Percentiles rank a stretch among this genome's conserved stretches.
Evolutionary conservation across 2,113 vertebrate species (phyloP).

Genomic region (Nothoprocta perdicaria): DNA sequence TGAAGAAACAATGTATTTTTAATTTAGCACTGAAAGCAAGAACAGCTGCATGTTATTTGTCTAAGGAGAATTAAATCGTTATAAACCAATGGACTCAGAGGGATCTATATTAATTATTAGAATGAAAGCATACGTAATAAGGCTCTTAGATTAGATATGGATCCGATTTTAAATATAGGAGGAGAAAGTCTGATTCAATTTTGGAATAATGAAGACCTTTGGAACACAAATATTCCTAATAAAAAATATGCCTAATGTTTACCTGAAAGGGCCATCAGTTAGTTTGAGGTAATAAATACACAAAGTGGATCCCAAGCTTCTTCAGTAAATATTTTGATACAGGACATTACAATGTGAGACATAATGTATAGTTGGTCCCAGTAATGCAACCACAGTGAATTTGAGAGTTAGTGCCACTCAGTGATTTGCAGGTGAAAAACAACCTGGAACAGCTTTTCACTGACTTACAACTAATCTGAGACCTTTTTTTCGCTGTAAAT

Average conservation of each 20-base stretch:
- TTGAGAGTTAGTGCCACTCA: not conserved
- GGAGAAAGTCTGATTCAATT: constrained; percentile 5
- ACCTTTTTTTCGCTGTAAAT: not conserved
- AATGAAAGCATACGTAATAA: constrained; percentile 37
- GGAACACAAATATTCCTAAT: not conserved
- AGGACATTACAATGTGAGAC: not conserved
- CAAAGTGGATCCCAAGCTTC: not conserved
- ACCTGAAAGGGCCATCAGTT: not conserved
- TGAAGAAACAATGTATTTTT: not conserved
- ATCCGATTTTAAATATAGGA: constrained; percentile 45
- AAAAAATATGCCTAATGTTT: not conserved
- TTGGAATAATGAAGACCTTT: constrained; percentile 43
- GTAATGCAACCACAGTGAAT: not conserved
- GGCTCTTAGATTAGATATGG: constrained; percentile 19
- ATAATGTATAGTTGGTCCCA: not conserved
- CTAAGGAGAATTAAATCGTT: constrained; percentile 16
- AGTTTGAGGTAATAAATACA: not conserved
- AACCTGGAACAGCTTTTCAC: not conserved
- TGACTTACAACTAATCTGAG: not conserved
- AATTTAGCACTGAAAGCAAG: constrained; percentile 5
- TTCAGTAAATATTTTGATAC: not conserved
- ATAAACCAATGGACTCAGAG: not conserved
- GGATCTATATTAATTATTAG: constrained; percentile 44
- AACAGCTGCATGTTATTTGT: not conserved
- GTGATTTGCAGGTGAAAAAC: not conserved